Evolutionary conservation across 2,113 vertebrate genomes (phyloP).

Genomic region (Danionella cerebrum): DNA sequence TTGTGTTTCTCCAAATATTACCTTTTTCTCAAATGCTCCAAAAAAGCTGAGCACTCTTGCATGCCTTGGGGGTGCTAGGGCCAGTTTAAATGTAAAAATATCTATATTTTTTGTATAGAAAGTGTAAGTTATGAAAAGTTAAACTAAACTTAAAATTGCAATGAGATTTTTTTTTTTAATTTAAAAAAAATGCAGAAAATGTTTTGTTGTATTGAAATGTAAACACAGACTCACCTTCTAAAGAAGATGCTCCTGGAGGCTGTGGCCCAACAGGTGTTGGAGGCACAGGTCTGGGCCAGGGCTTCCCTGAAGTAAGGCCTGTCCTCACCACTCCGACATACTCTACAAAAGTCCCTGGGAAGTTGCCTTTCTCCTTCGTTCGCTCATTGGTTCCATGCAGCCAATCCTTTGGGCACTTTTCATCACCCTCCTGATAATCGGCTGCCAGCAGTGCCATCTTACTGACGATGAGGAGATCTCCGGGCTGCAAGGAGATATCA

Average conservation of each 20-base stretch:
- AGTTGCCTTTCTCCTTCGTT: constrained; percentile 72
- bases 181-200: too few species aligned
- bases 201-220: too few species aligned
- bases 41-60: too few species aligned
- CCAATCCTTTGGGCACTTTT: constrained; percentile 67
- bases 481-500: constrained; percentile 69
- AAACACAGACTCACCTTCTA: constrained; percentile 61
- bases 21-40: too few species aligned
- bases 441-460: constrained; percentile 51
- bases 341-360: constrained; percentile 76
- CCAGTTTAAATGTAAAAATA: too few species aligned
- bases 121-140: too few species aligned
- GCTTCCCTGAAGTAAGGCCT: constrained; percentile 40
- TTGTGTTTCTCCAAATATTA: too few species aligned
- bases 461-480: constrained; percentile 67
- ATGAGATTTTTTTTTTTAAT: too few species aligned
- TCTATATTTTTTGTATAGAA: too few species aligned
- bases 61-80: too few species aligned
- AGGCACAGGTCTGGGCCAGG: constrained; percentile 62
- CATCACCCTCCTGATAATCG: constrained; percentile 67
- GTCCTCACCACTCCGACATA: constrained; percentile 59
- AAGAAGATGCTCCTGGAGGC: constrained; percentile 30
- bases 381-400: constrained; percentile 72
- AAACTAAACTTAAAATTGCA: too few species aligned
- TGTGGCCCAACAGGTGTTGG: constrained; percentile 36